Evolutionary conservation across 2,797 vertebrate species (phyloP).

Genomic region (Lates japonicus): DNA sequence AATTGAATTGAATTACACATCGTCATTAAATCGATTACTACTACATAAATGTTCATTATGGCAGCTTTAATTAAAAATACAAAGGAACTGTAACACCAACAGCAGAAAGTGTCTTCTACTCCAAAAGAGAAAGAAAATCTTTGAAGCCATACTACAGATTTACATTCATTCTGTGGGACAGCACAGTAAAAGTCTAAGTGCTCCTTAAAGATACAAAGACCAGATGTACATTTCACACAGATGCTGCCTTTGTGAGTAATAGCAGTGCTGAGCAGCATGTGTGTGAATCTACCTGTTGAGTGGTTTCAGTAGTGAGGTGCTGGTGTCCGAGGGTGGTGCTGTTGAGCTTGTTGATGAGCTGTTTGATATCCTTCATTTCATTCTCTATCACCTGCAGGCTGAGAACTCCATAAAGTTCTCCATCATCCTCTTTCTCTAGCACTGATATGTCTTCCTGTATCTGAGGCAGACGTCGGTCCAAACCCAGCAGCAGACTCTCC

Average conservation of each 20-base stretch:
- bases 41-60: too few species aligned
- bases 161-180: too few species aligned
- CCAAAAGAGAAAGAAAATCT: too few species aligned
- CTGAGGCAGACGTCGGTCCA: constrained; percentile 75
- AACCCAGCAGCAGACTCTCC: constrained; percentile 60
- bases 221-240: background rate
- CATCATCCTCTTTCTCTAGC: constrained; percentile 55
- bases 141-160: too few species aligned
- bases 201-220: too few species aligned
- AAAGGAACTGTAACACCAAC: too few species aligned
- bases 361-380: constrained; percentile 76
- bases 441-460: constrained; percentile 65
- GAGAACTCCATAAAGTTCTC: constrained; percentile 74
- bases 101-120: too few species aligned
- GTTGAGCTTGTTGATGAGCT: constrained; percentile 76
- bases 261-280: background rate
- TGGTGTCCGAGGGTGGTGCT: constrained; percentile 42
- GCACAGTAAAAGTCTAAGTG: too few species aligned
- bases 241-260: background rate
- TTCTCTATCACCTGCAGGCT: constrained; percentile 82
- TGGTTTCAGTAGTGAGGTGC: constrained; percentile 21
- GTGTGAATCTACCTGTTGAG: constrained; percentile 63
- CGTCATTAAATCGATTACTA: too few species aligned
- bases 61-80: too few species aligned
- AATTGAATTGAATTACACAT: too few species aligned